Evolutionary conservation across 2,888 invertebrate species (phyloP).

Genomic region (Leptura quadrifasciata): DNA sequence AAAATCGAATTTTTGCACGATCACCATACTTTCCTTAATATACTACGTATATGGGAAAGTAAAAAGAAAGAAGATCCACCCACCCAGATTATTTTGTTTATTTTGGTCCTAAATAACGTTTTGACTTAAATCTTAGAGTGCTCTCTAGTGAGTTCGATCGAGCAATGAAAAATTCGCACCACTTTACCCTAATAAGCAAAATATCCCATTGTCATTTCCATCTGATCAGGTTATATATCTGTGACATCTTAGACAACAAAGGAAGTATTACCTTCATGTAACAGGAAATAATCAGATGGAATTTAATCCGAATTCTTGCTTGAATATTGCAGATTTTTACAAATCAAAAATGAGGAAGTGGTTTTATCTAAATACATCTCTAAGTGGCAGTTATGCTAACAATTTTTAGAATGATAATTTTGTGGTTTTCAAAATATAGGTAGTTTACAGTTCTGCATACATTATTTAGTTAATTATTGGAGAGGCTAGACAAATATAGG

Average conservation of each 20-base stretch:
- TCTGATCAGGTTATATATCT: constrained; percentile 2
- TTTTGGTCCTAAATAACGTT: too few relatives aligned
- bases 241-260: background rate
- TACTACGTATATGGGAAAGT: too few relatives aligned
- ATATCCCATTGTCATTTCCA: background rate
- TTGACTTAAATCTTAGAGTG: too few relatives aligned
- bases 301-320: background rate
- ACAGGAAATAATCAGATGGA: background rate
- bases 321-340: background rate
- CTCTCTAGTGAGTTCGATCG: too few relatives aligned
- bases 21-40: too few relatives aligned
- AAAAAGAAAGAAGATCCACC: too few relatives aligned
- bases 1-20: too few relatives aligned
- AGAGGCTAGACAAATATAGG: too few relatives aligned
- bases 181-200: background rate
- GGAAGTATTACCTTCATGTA: constrained; percentile 7
- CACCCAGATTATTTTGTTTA: too few relatives aligned
- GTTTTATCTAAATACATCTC: background rate
- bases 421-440: background rate
- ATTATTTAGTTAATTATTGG: too few relatives aligned
- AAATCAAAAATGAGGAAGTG: background rate
- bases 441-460: too few relatives aligned
- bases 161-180: background rate
- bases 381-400: too few relatives aligned
- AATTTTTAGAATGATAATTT: background rate